Conservation (phyloP, 2,797 vertebrate genomes). For the Gobio occitaniae region DNA sequence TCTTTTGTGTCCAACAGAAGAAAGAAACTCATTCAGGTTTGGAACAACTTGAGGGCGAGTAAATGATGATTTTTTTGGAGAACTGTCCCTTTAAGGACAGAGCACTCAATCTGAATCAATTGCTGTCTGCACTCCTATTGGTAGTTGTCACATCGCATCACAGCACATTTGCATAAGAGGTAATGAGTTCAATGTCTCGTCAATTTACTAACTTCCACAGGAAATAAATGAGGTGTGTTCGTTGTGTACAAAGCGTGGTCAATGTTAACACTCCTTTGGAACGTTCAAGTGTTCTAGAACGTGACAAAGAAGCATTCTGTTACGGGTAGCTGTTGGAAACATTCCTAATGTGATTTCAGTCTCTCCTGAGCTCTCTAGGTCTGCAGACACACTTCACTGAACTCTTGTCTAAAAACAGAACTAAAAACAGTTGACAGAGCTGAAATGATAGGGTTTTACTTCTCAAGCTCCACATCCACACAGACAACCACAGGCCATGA, state of each 20-base stretch:
- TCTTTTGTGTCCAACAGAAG: neutral
- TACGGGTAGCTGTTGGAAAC: neutral
- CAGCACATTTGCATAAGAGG: neutral
- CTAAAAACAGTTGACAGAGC: constrained; percentile 44
- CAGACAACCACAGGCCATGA: constrained; percentile 47
- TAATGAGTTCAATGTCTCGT: neutral
- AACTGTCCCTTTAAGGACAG: neutral
- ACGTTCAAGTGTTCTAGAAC: neutral
- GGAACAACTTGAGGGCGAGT: neutral
- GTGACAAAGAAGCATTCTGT: neutral
- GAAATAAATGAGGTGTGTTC: neutral
- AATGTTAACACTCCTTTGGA: neutral
- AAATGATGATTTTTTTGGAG: neutral
- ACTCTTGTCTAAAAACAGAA: constrained; percentile 44
- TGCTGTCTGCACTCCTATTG: neutral
- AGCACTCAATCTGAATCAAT: neutral
- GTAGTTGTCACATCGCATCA: neutral
- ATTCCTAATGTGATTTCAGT: neutral
- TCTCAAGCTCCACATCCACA: constrained; percentile 25
- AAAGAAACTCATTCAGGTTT: neutral
- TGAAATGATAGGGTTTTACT: constrained; percentile 56
- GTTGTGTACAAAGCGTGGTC: neutral
- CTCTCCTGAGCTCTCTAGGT: constrained; percentile 6
- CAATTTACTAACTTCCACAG: neutral
- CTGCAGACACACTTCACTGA: constrained; percentile 40